A percentile compares a stretch with the other conserved stretches of the same genome.
Evolutionary conservation across 1,140 invertebrate genomes (phyloP).

Genomic region (Plutomurus gul): DNA sequence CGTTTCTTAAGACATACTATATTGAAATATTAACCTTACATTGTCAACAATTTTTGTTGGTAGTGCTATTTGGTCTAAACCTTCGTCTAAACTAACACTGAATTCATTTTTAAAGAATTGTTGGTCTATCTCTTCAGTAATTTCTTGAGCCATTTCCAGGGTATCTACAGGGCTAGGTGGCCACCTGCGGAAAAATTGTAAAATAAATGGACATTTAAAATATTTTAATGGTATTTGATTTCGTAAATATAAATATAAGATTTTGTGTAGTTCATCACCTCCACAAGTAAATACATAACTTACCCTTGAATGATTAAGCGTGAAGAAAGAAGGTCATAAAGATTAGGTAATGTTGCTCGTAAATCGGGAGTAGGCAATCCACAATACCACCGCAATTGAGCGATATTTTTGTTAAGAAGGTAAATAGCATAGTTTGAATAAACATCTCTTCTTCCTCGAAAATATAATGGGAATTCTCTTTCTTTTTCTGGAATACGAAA

Average conservation of each 20-base stretch:
- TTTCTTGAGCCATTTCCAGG: slow-evolving; percentile 51
- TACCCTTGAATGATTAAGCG: slow-evolving; percentile 52
- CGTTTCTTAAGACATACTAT: no score
- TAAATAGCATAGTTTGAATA: slow-evolving; percentile 83
- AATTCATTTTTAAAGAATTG: slow-evolving; percentile 41
- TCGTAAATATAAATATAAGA: no score
- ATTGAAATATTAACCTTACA: not conserved
- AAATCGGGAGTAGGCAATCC: slow-evolving; percentile 71
- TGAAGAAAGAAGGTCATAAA: slow-evolving; percentile 64
- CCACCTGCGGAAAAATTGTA: slow-evolving; percentile 39
- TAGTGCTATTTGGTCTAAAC: slow-evolving; percentile 43
- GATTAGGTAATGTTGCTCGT: slow-evolving; percentile 73
- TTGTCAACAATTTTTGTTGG: slow-evolving; percentile 36
- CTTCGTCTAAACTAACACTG: slow-evolving; percentile 51
- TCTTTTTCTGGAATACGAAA: slow-evolving; percentile 72
- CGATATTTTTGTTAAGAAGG: slow-evolving; percentile 85
- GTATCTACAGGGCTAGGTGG: slow-evolving; percentile 46
- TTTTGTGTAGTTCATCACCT: no score
- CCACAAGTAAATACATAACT: not conserved
- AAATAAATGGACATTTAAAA: not conserved
- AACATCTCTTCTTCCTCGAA: slow-evolving; percentile 72
- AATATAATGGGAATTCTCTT: slow-evolving; percentile 80
- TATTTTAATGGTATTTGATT: not conserved
- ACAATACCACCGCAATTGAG: slow-evolving; percentile 76
- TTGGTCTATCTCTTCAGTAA: slow-evolving; percentile 51